Percentiles rank a stretch among this genome's conserved stretches.
These are phyloP conservation scores for Drosophila percnosoma DNA, from an alignment of 2,888 invertebrate species.

Conservation along the genomic window DNA sequence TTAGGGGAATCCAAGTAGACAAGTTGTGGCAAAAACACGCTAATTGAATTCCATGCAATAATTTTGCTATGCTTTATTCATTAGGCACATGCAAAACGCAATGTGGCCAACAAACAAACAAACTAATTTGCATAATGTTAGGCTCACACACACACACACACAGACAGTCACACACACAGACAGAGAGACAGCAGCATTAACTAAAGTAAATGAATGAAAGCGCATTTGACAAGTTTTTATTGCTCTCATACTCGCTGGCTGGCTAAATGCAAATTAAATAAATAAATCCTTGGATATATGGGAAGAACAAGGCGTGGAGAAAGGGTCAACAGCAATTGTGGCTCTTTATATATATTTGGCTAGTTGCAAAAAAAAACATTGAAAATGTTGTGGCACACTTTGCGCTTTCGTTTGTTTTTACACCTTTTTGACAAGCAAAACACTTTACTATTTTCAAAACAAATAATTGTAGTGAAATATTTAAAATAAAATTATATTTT, in stretches of 20 bases:
- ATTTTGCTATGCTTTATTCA: conserved; percentile 71
- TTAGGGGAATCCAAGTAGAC: conserved; percentile 3
- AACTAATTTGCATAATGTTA: conserved; percentile 67
- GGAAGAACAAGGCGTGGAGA: neutral
- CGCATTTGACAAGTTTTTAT: conserved; percentile 52
- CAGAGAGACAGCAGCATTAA: conserved; percentile 16
- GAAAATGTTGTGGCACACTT: neutral
- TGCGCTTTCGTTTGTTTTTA: neutral
- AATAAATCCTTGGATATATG: conserved; percentile 11
- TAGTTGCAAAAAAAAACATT: neutral
- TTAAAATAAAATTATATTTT: neutral
- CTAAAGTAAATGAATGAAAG: conserved; percentile 47
- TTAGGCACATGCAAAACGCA: conserved; percentile 57
- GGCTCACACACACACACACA: conserved; percentile 31
- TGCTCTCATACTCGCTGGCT: conserved; percentile 6
- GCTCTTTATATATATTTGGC: neutral
- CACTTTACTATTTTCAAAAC: neutral
- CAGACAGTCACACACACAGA: neutral
- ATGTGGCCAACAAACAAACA: conserved; percentile 52
- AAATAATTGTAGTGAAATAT: neutral
- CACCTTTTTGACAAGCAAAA: neutral
- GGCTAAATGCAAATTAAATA: conserved; percentile 36
- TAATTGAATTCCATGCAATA: conserved; percentile 71
- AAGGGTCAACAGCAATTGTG: neutral
- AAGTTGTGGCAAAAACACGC: conserved; percentile 47